phyloP scores from a whole-genome alignment of 1,140 invertebrate genomes.

The Phymorhynchus buccinoides region DNA sequence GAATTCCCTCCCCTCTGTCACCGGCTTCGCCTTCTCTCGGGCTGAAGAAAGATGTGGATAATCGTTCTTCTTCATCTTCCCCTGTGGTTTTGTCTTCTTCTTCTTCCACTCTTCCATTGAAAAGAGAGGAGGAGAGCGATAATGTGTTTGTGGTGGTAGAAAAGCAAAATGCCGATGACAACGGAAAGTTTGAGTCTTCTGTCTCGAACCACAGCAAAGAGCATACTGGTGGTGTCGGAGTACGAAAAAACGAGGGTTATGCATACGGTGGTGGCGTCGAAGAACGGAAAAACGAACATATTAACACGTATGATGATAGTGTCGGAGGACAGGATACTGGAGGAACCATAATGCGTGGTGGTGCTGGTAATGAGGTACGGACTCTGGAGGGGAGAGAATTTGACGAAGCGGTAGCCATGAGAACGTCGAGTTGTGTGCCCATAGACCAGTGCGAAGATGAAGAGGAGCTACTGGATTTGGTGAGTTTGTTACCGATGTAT shows the following conservation, averaged over 20 bases:
- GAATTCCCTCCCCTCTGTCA: background rate
- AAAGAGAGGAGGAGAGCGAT: background rate
- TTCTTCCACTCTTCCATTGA: background rate
- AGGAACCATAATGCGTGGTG: background rate
- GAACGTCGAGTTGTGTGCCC: background rate
- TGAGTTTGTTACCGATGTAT: background rate
- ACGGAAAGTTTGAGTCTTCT: background rate
- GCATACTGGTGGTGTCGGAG: background rate
- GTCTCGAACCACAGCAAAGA: background rate
- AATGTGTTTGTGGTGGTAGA: background rate
- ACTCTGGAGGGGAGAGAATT: slow-evolving; percentile 22
- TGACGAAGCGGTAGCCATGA: slow-evolving; percentile 6
- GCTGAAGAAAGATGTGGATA: no score
- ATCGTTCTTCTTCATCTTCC: background rate
- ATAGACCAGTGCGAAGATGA: slow-evolving; percentile 14
- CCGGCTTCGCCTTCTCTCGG: no score
- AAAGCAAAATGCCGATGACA: background rate
- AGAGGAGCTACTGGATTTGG: slow-evolving; percentile 32
- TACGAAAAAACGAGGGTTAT: no score
- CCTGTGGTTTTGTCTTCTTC: background rate
- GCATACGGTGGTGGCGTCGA: background rate
- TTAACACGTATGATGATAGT: background rate
- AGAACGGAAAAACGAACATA: no score
- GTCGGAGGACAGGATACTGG: background rate
- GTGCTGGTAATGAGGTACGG: background rate